phyloP scores from a whole-genome alignment of 1,140 invertebrate genomes.

The Neodiprion fabricii region DNA sequence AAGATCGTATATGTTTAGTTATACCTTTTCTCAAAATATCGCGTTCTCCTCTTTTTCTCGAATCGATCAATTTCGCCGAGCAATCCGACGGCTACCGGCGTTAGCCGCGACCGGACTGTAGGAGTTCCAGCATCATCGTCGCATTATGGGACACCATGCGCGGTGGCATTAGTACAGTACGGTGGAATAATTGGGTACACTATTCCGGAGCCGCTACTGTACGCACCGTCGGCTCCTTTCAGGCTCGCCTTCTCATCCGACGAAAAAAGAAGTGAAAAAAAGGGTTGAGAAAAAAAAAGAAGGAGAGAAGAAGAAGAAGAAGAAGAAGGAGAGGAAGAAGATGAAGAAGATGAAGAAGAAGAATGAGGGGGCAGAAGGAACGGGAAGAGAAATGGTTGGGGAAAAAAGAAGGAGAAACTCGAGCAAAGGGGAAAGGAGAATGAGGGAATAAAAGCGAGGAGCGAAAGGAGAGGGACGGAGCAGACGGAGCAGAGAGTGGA shows the following conservation, averaged over 20 bases:
- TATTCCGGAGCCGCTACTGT: constrained; percentile 53
- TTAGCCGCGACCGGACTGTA: no score
- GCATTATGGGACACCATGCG: constrained; percentile 32
- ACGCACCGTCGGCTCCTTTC: constrained; percentile 37
- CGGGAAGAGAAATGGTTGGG: constrained; percentile 1
- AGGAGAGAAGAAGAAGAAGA: constrained; percentile 18
- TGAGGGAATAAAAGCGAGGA: constrained; percentile 9
- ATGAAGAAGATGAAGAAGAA: constrained; percentile 21
- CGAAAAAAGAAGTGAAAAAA: neutral
- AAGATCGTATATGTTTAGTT: no score
- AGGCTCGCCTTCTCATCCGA: constrained; percentile 15
- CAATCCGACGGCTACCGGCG: no score
- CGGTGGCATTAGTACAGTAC: constrained; percentile 50
- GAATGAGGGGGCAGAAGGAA: constrained; percentile 17
- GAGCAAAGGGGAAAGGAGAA: constrained; percentile 20
- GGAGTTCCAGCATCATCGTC: constrained; percentile 18
- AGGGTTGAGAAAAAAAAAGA: constrained; percentile 15
- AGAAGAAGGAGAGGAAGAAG: constrained; percentile 20
- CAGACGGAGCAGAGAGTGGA: constrained; percentile 2
- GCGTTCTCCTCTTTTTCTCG: no score
- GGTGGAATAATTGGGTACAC: constrained; percentile 57
- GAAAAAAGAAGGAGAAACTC: constrained; percentile 25
- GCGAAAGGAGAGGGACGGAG: constrained; percentile 12
- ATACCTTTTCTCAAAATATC: no score
- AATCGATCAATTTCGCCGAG: no score